Evolutionary conservation across 2,113 vertebrate species (phyloP), one percentile per base, ranked within the genome.

Genomic region (Phyllostomus hastatus): DNA sequence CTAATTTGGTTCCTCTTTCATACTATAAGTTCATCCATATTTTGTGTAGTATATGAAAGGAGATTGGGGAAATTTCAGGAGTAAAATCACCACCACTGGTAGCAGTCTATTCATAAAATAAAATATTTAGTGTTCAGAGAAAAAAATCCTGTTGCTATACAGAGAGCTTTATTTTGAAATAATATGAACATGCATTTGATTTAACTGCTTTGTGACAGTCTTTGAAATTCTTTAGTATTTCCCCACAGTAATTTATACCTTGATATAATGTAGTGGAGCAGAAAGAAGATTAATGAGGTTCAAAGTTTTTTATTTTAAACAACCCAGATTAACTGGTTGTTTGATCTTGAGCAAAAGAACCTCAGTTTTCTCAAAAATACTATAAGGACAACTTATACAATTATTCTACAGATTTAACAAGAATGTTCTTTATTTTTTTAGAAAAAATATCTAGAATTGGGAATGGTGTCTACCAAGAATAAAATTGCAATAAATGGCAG

Each of bases 141-240:
- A 73, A 89, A 90, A 93, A 95, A 64, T 41, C 54, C 57, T 69
- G 1, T 70, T 94, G 64, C 59, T 82, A 59, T 57, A n/a, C 33
- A 64, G 16, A 90, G 33, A 76, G 57, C 31, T 88, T 94, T 94
- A 87, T 95, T 91, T 95, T 96, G 70, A 92, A 96, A 57, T 78
- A 91, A 54, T n/a, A 67, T 52, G 79, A 93, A 84, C 7, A 33
- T 43, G 20, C 59, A 66, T 82, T 31, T 69, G 31, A 72, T 31
- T 67, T 64, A 85, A 41, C 35, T 75, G 5, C 43, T 87, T 69
- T 4, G 33, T 31, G 54, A 75, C 26, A 54, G 61, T 85, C 43
- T 79, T 52, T 72, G 59, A 88, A 33, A 75, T 66, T 43, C 48
- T 59, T 93, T 35, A 64, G 15, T 28, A 31, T 69, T 89, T 82